Percentiles rank a stretch among this genome's conserved stretches.
Evolutionary conservation across 92 coral and sea anemone genomes (phyloP).

Genomic region (Epizoanthus scotinus): DNA sequence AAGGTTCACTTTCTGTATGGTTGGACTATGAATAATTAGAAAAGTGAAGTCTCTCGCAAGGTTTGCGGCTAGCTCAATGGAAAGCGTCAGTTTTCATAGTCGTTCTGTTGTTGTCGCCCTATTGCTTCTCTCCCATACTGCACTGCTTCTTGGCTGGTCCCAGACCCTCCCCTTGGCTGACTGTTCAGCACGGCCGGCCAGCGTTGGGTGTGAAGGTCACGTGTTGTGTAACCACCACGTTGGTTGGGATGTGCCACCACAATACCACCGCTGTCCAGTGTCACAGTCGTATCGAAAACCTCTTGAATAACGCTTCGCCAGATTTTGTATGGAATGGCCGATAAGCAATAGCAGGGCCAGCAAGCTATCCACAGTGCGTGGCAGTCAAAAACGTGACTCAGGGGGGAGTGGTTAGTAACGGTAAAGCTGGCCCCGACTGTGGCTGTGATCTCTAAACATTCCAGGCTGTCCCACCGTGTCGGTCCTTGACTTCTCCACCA

Average conservation of each 20-base stretch:
- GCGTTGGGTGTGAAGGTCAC: conserved; percentile 42
- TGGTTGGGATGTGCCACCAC: conserved; percentile 48
- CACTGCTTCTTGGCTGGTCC: not conserved
- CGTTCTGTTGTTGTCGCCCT: not conserved
- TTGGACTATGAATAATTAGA: no score
- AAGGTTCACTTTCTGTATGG: no score
- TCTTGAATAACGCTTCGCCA: conserved; percentile 72
- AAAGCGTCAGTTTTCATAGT: no score
- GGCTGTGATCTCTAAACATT: conserved; percentile 81
- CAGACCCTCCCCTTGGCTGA: conserved; percentile 42
- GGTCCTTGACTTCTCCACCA: conserved; percentile 97
- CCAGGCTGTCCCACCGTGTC: conserved; percentile 71
- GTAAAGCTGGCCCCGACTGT: conserved; percentile 77
- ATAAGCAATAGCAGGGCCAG: conserved; percentile 80
- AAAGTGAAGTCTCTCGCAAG: no score
- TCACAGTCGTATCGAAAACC: conserved; percentile 60
- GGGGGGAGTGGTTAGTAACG: conserved; percentile 68
- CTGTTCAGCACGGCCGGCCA: conserved; percentile 10
- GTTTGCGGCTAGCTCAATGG: no score
- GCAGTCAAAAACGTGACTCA: conserved; percentile 85
- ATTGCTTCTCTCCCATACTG: not conserved
- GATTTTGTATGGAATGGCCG: conserved; percentile 84
- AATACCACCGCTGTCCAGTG: conserved; percentile 55
- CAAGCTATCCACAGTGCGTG: conserved; percentile 89
- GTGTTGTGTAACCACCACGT: conserved; percentile 37